A percentile compares a stretch with the other conserved stretches of the same genome.
phyloP scores from a whole-genome alignment of 2,113 vertebrate genomes.

The Apus apus region DNA sequence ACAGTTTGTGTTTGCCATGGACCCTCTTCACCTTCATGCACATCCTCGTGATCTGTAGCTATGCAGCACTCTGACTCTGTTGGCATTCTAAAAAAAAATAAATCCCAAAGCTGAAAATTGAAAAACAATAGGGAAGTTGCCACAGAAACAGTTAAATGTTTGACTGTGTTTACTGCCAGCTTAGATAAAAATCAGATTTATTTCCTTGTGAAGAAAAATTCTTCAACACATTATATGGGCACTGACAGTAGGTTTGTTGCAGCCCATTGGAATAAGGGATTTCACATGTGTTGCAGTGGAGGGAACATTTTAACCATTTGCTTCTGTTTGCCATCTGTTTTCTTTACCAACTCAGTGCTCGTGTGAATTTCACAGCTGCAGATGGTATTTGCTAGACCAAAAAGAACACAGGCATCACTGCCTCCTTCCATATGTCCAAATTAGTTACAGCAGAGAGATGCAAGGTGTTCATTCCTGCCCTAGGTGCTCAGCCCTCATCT shows the following conservation, averaged over 20 bases:
- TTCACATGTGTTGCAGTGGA: conserved; percentile 26
- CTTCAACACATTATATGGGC: background rate
- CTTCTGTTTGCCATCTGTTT: conserved; percentile 60
- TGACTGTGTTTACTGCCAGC: conserved; percentile 60
- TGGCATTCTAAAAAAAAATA: background rate
- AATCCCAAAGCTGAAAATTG: background rate
- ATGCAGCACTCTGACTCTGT: background rate
- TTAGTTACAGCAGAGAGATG: background rate
- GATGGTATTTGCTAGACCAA: background rate
- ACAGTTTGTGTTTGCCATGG: background rate
- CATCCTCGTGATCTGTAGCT: background rate
- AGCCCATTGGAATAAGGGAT: conserved; percentile 17
- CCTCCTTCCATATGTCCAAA: background rate
- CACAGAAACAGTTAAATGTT: conserved; percentile 65
- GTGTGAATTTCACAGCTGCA: conserved; percentile 33
- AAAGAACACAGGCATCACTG: background rate
- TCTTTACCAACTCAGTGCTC: background rate
- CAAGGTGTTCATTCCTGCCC: background rate
- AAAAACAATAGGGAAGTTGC: conserved; percentile 1
- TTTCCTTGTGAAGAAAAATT: conserved; percentile 34
- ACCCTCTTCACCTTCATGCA: background rate
- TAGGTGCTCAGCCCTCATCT: background rate
- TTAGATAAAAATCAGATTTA: conserved; percentile 65
- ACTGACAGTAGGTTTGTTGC: conserved; percentile 45
- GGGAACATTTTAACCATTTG: conserved; percentile 44